A percentile compares a stretch with the other conserved stretches of the same genome.
phyloP scores from a whole-genome alignment of 2,797 vertebrate genomes.

The Acipenser ruthenus region DNA sequence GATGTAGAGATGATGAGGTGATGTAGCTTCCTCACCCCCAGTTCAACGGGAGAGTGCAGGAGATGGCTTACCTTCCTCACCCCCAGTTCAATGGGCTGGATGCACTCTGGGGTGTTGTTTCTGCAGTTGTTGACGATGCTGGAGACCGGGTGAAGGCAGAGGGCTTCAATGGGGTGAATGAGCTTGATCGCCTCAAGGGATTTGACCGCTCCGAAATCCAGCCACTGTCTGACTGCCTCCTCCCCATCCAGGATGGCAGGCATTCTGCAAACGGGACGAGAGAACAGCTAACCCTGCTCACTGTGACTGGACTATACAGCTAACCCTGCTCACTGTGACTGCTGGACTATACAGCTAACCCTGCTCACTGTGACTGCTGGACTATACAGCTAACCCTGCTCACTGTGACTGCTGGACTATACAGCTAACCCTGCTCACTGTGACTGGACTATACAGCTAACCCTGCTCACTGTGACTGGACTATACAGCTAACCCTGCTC shows the following conservation, averaged over 20 bases:
- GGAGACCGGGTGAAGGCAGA: slow-evolving; percentile 83
- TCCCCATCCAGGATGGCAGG: slow-evolving; percentile 88
- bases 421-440: too few relatives aligned
- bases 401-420: too few relatives aligned
- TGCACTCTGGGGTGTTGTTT: slow-evolving; percentile 77
- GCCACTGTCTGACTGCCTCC: slow-evolving; percentile 80
- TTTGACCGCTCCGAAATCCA: slow-evolving; percentile 80
- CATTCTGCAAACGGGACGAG: slow-evolving; percentile 64
- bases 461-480: too few relatives aligned
- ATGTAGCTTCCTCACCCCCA: too few relatives aligned
- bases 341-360: slow-evolving; percentile 6
- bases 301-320: not conserved
- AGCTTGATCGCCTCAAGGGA: slow-evolving; percentile 77
- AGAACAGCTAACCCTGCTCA: not conserved
- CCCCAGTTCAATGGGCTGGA: slow-evolving; percentile 59
- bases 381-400: too few relatives aligned
- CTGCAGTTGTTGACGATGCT: slow-evolving; percentile 75
- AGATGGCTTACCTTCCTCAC: slow-evolving; percentile 57
- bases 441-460: too few relatives aligned
- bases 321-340: too few relatives aligned
- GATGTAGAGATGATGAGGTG: too few relatives aligned
- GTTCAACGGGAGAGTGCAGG: too few relatives aligned
- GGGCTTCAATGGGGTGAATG: slow-evolving; percentile 69
- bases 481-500: too few relatives aligned
- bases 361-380: too few relatives aligned